Evolutionary conservation across 2,888 invertebrate species (phyloP).

Genomic region (Diaperis boleti): DNA sequence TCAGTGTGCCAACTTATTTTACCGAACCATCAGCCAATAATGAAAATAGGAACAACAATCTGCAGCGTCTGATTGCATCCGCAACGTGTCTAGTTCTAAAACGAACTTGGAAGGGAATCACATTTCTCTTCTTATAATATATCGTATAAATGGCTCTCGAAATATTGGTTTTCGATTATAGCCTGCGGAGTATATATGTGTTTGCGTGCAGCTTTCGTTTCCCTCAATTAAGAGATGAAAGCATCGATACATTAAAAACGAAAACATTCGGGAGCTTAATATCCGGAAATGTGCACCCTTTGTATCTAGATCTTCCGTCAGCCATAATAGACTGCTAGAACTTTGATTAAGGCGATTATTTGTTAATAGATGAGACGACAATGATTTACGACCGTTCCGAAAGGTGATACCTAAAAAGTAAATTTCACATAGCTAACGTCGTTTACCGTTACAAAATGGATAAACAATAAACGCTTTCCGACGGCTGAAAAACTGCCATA

Average conservation of each 20-base stretch:
- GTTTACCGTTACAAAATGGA: slow-evolving; percentile 39
- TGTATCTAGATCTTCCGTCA: slow-evolving; percentile 7
- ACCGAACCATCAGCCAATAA: slow-evolving; percentile 46
- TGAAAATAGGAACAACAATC: slow-evolving; percentile 49
- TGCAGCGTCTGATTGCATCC: slow-evolving; percentile 53
- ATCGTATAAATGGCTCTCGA: slow-evolving; percentile 33
- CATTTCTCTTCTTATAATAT: slow-evolving; percentile 38
- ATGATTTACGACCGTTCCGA: slow-evolving; percentile 36
- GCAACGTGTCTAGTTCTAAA: slow-evolving; percentile 20
- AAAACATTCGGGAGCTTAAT: slow-evolving; percentile 21
- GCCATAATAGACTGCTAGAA: slow-evolving; percentile 13
- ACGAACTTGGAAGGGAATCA: slow-evolving; percentile 33
- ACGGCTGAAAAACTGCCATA: slow-evolving; percentile 40
- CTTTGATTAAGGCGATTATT: slow-evolving; percentile 39
- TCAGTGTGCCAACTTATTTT: slow-evolving; percentile 34
- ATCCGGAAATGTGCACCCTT: slow-evolving; percentile 33
- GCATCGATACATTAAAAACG: slow-evolving; percentile 24
- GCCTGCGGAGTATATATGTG: slow-evolving; percentile 9
- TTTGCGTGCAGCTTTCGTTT: slow-evolving; percentile 19
- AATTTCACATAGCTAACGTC: slow-evolving; percentile 37
- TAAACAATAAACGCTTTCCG: slow-evolving; percentile 41
- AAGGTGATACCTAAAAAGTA: slow-evolving; percentile 33
- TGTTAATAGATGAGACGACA: slow-evolving; percentile 23
- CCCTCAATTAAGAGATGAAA: slow-evolving; percentile 26
- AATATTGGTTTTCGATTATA: slow-evolving; percentile 45